Conservation (phyloP, 2,797 vertebrate genomes). For the Anniella stebbinsi region DNA sequence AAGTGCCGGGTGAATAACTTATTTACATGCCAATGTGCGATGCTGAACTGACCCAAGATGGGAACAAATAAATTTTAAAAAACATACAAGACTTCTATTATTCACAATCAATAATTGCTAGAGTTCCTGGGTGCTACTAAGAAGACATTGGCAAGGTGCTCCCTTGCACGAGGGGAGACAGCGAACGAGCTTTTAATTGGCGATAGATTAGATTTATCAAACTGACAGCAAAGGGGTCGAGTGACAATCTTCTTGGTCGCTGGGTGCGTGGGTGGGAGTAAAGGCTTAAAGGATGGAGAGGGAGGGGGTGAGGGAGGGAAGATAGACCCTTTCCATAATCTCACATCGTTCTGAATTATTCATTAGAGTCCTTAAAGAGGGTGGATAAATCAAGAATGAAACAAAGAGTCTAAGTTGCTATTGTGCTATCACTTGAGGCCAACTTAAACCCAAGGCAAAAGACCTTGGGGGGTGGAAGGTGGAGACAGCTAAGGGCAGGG, state of each 20-base stretch:
- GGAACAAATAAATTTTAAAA: slow-evolving; percentile 72
- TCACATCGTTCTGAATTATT: slow-evolving; percentile 91
- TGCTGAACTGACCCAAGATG: slow-evolving; percentile 86
- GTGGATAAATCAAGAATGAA: slow-evolving; percentile 85
- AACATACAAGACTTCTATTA: slow-evolving; percentile 80
- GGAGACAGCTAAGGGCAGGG: background rate
- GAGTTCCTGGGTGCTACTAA: slow-evolving; percentile 82
- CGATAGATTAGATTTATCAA: slow-evolving; percentile 98
- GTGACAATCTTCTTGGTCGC: slow-evolving; percentile 75
- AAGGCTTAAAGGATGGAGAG: slow-evolving; percentile 84
- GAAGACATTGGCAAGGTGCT: slow-evolving; percentile 91
- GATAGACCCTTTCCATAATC: slow-evolving; percentile 65
- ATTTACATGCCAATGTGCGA: slow-evolving; percentile 93
- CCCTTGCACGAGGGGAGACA: slow-evolving; percentile 90
- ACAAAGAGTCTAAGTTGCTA: slow-evolving; percentile 81
- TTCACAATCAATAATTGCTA: slow-evolving; percentile 86
- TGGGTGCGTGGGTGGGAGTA: slow-evolving; percentile 63
- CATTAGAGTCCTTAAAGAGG: slow-evolving; percentile 88
- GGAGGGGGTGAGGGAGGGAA: slow-evolving; percentile 72
- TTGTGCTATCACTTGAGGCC: slow-evolving; percentile 78
- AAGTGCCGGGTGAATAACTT: slow-evolving; percentile 91
- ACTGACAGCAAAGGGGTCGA: slow-evolving; percentile 87
- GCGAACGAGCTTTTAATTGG: slow-evolving; percentile 98
- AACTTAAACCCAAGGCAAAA: slow-evolving; percentile 81
- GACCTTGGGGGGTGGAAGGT: slow-evolving; percentile 41